Conservation (phyloP, 1,140 invertebrate species). For the Polypedilum pembai region DNA sequence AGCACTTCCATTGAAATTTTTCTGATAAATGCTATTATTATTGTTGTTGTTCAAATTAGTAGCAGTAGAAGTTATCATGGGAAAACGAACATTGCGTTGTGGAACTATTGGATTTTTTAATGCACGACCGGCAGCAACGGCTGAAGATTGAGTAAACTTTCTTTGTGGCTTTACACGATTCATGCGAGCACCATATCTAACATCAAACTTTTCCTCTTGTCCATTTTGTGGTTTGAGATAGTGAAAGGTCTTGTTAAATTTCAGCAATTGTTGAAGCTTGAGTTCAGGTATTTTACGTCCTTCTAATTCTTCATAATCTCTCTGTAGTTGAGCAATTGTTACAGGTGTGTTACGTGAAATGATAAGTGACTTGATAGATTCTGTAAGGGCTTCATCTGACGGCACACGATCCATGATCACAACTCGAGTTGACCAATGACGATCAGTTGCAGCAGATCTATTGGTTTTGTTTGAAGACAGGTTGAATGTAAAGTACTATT, state of each 20-base stretch:
- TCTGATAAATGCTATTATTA: background rate
- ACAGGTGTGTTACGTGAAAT: conserved; percentile 11
- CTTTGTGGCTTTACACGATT: background rate
- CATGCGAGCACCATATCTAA: conserved; percentile 6
- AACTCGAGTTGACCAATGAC: background rate
- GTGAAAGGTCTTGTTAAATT: background rate
- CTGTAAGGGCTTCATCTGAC: background rate
- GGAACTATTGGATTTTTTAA: background rate
- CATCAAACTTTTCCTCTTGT: background rate
- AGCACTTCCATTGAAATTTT: background rate
- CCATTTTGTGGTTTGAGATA: background rate
- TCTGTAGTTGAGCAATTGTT: background rate
- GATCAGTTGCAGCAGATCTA: background rate
- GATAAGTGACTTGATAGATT: background rate
- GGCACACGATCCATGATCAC: background rate
- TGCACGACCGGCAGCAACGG: background rate
- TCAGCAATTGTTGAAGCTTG: background rate
- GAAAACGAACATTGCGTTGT: background rate
- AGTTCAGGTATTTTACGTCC: conserved; percentile 15
- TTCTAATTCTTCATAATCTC: conserved; percentile 14
- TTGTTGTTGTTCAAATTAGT: background rate
- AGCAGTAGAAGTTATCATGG: background rate
- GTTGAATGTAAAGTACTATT: background rate
- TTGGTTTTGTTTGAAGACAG: background rate
- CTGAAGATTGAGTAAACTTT: background rate